Conservation (phyloP, 1,140 invertebrate species). For the Drosophila sproati region DNA sequence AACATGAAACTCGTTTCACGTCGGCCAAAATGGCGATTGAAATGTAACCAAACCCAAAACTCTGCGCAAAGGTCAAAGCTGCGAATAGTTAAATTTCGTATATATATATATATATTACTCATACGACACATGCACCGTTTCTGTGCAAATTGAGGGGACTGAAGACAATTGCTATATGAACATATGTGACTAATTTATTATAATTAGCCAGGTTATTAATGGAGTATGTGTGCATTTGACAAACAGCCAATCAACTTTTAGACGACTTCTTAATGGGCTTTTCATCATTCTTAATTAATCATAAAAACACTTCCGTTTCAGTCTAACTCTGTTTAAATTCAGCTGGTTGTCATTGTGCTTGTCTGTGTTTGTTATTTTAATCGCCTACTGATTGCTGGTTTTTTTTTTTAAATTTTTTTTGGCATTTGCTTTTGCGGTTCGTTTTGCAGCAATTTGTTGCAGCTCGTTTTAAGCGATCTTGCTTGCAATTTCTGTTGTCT, state of each 20-base stretch:
- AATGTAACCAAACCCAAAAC: slow-evolving; percentile 4
- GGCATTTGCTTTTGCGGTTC: slow-evolving; percentile 4
- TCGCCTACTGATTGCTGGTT: slow-evolving; percentile 31
- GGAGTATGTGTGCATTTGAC: slow-evolving; percentile 10
- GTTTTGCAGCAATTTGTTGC: slow-evolving; percentile 37
- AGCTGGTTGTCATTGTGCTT: slow-evolving; percentile 26
- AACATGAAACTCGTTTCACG: slow-evolving; percentile 28
- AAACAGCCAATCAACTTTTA: neutral
- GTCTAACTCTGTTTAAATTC: neutral
- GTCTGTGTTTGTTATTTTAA: slow-evolving; percentile 12
- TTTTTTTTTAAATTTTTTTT: slow-evolving; percentile 12
- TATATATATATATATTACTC: slow-evolving; percentile 9
- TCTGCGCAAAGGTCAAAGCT: neutral
- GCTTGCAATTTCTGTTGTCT: neutral
- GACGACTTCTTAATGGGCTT: slow-evolving; percentile 8
- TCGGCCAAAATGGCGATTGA: neutral
- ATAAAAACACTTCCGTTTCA: slow-evolving; percentile 30
- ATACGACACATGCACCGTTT: slow-evolving; percentile 12
- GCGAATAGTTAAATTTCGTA: slow-evolving; percentile 34
- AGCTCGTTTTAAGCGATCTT: slow-evolving; percentile 25
- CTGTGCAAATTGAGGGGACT: neutral
- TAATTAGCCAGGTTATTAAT: slow-evolving; percentile 23
- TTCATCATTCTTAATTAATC: neutral
- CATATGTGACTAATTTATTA: neutral
- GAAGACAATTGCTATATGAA: neutral